phyloP scores from a whole-genome alignment of 92 coral and sea anemone genomes.

The Hydrozoanthus gracilis region DNA sequence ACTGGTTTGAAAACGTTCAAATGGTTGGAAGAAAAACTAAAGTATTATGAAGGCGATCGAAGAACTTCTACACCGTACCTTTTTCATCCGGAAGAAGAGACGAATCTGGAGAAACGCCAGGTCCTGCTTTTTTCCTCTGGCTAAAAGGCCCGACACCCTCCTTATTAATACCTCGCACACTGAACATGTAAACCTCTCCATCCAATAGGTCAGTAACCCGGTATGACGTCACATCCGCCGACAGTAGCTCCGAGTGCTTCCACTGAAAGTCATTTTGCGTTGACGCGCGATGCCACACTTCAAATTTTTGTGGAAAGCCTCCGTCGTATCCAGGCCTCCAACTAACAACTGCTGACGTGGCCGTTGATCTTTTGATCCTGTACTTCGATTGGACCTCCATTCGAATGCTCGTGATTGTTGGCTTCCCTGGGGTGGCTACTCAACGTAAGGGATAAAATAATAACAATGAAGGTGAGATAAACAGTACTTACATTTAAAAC shows the following conservation, averaged over 20 bases:
- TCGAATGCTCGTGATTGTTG: conserved; percentile 66
- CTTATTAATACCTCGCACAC: conserved; percentile 82
- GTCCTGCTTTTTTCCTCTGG: conserved; percentile 52
- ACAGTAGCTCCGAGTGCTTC: conserved; percentile 59
- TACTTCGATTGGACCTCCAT: conserved; percentile 45
- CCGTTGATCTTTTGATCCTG: conserved; percentile 30
- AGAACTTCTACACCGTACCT: conserved; percentile 45
- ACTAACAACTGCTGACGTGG: conserved; percentile 62
- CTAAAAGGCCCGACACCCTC: conserved; percentile 94
- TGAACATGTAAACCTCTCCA: conserved; percentile 64
- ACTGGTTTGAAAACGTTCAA: too few relatives aligned
- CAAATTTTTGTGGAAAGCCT: conserved; percentile 82
- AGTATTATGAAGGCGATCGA: background rate
- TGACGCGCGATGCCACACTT: conserved; percentile 86
- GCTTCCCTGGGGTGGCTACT: conserved; percentile 91
- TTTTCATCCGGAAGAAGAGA: conserved; percentile 39
- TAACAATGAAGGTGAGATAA: background rate
- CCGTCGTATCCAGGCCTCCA: conserved; percentile 98
- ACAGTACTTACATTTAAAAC: background rate
- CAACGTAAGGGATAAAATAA: background rate
- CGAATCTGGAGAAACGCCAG: conserved; percentile 47
- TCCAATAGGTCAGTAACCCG: conserved; percentile 58
- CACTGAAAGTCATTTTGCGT: conserved; percentile 80
- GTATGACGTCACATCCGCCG: conserved; percentile 76
- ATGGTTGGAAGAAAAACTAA: too few relatives aligned